Conservation (phyloP, 2,113 vertebrate species). For the Addax nasomaculatus region DNA sequence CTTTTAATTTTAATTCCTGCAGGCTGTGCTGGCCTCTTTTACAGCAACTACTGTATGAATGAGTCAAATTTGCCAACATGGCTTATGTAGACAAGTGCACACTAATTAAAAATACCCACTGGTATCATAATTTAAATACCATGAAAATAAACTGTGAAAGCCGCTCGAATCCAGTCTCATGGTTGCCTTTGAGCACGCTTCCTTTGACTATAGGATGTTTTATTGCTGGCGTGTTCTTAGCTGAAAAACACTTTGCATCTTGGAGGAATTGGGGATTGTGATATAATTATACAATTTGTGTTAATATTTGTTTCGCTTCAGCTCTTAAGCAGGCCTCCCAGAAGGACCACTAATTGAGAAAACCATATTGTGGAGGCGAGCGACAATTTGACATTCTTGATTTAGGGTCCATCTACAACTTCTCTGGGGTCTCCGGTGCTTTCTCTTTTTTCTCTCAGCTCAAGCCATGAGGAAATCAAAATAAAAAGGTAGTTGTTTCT, state of each 20-base stretch:
- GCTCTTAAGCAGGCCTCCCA: slow-evolving; percentile 77
- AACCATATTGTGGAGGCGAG: slow-evolving; percentile 70
- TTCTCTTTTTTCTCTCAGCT: neutral
- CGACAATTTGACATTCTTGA: slow-evolving; percentile 63
- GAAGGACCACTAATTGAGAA: slow-evolving; percentile 79
- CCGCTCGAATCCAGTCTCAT: slow-evolving; percentile 78
- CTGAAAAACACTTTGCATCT: slow-evolving; percentile 79
- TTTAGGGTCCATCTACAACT: slow-evolving; percentile 63
- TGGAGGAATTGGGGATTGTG: slow-evolving; percentile 79
- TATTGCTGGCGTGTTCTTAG: slow-evolving; percentile 67
- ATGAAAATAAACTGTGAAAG: slow-evolving; percentile 86
- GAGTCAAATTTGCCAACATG: slow-evolving; percentile 87
- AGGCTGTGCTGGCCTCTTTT: slow-evolving; percentile 86
- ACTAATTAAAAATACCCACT: slow-evolving; percentile 89
- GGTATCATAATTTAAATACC: slow-evolving; percentile 88
- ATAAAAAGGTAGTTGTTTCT: neutral
- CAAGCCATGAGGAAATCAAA: neutral
- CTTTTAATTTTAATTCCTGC: slow-evolving; percentile 85
- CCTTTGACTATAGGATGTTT: slow-evolving; percentile 79
- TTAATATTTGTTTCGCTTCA: slow-evolving; percentile 84
- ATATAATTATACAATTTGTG: slow-evolving; percentile 82
- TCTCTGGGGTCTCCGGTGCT: slow-evolving; percentile 36
- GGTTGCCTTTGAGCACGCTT: slow-evolving; percentile 78
- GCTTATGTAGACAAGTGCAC: slow-evolving; percentile 86
- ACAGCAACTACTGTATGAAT: slow-evolving; percentile 83